Conservation (phyloP, 2,888 invertebrate genomes). For the Lingula anatina region DNA sequence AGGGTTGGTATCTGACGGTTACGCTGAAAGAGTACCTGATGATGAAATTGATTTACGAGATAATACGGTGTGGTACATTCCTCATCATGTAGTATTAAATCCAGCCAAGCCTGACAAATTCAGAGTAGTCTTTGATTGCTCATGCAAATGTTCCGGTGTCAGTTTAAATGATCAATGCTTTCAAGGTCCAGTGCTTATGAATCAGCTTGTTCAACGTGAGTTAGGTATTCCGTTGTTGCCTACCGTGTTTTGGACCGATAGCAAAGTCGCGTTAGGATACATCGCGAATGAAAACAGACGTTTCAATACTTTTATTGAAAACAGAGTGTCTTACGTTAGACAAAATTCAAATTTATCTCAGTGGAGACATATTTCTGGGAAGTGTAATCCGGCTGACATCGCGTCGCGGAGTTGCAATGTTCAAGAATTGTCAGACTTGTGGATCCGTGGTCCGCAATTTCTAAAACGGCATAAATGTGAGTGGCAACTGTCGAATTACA, state of each 20-base stretch:
- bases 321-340: not conserved
- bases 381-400: constrained; percentile 4
- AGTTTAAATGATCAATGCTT: too few species aligned
- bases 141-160: too few species aligned
- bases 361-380: constrained; percentile 1
- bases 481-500: not conserved
- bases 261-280: constrained; percentile 1
- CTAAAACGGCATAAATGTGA: not conserved
- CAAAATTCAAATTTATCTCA: not conserved
- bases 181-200: too few species aligned
- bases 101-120: too few species aligned
- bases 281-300: constrained; percentile 3
- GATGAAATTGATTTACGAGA: too few species aligned
- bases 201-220: not conserved
- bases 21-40: too few species aligned
- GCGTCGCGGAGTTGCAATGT: not conserved
- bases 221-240: too few species aligned
- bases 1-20: too few species aligned
- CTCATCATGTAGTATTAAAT: too few species aligned
- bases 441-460: constrained; percentile 3
- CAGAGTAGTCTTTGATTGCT: too few species aligned
- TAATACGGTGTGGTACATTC: too few species aligned
- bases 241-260: constrained; percentile 7
- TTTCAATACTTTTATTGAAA: constrained; percentile 5
- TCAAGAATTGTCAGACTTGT: not conserved